Evolutionary conservation across 2,888 invertebrate genomes (phyloP).

Genomic region (Sphaeridia pumilis): DNA sequence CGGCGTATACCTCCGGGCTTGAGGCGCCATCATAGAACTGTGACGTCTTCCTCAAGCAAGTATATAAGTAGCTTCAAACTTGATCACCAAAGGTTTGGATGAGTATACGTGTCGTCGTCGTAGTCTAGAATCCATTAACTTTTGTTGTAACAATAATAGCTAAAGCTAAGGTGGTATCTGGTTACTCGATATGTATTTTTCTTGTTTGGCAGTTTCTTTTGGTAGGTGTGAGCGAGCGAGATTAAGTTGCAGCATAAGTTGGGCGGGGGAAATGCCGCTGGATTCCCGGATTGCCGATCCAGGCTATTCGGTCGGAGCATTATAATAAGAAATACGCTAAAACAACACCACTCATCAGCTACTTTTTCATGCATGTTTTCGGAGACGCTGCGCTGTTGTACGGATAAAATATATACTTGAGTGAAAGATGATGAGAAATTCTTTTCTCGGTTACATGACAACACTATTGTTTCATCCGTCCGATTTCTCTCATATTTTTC

Average conservation of each 20-base stretch:
- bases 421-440: slow-evolving; percentile 8
- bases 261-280: not conserved
- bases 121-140: not conserved
- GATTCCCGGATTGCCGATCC: not conserved
- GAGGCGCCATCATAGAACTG: too few species aligned
- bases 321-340: not conserved
- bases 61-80: too few species aligned
- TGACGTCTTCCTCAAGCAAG: too few species aligned
- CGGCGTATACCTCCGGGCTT: too few species aligned
- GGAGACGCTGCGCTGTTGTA: too few species aligned
- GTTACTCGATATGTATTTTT: not conserved
- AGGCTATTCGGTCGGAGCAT: too few species aligned
- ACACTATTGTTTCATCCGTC: slow-evolving; percentile 8
- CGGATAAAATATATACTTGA: not conserved
- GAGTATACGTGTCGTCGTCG: too few species aligned
- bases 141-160: slow-evolving; percentile 5
- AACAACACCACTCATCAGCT: not conserved
- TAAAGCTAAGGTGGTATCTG: not conserved
- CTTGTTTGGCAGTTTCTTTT: too few species aligned
- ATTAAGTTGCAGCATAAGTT: not conserved
- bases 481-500: not conserved
- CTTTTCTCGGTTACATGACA: slow-evolving; percentile 15
- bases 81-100: not conserved
- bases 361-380: not conserved
- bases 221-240: not conserved